Percentiles rank a stretch among this genome's conserved stretches.
Conservation (phyloP, 2,113 vertebrate species). For the Hypomesus transpacificus region DNA sequence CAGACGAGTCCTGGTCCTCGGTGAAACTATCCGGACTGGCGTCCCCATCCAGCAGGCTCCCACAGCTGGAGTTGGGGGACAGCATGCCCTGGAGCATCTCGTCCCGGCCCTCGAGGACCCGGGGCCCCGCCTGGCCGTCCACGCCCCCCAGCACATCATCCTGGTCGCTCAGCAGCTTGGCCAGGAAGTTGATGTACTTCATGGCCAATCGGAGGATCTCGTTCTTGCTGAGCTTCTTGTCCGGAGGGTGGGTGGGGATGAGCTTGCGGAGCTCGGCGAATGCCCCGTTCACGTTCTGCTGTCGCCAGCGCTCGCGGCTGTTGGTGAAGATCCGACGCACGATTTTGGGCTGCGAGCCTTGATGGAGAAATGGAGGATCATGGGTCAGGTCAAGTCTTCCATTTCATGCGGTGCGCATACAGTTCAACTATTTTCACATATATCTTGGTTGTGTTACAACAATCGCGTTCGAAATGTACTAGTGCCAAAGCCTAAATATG, state of each 20-base stretch:
- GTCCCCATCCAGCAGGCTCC: conserved; percentile 81
- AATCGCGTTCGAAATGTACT: neutral
- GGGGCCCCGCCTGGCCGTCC: conserved; percentile 59
- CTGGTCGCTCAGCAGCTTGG: conserved; percentile 83
- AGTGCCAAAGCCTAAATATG: too few species aligned
- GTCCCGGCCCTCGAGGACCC: conserved; percentile 71
- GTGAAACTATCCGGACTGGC: conserved; percentile 84
- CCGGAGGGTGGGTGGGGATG: conserved; percentile 81
- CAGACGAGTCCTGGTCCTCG: conserved; percentile 73
- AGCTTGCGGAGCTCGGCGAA: conserved; percentile 84
- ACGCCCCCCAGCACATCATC: conserved; percentile 53
- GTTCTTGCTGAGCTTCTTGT: conserved; percentile 88
- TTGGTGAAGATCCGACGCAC: conserved; percentile 85
- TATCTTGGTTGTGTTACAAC: neutral
- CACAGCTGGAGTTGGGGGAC: conserved; percentile 85
- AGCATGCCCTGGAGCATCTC: conserved; percentile 83
- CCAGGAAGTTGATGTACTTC: conserved; percentile 89
- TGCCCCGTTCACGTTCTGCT: conserved; percentile 86
- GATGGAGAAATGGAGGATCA: conserved; percentile 14
- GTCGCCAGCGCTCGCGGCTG: conserved; percentile 84
- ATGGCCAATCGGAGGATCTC: conserved; percentile 86
- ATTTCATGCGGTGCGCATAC: neutral
- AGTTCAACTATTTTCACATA: neutral
- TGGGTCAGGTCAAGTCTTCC: neutral
- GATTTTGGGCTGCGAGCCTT: conserved; percentile 81